Percentiles rank a stretch among this genome's conserved stretches.
Conservation (phyloP, 1,140 invertebrate species). For the Zaprionus lachaisei region DNA sequence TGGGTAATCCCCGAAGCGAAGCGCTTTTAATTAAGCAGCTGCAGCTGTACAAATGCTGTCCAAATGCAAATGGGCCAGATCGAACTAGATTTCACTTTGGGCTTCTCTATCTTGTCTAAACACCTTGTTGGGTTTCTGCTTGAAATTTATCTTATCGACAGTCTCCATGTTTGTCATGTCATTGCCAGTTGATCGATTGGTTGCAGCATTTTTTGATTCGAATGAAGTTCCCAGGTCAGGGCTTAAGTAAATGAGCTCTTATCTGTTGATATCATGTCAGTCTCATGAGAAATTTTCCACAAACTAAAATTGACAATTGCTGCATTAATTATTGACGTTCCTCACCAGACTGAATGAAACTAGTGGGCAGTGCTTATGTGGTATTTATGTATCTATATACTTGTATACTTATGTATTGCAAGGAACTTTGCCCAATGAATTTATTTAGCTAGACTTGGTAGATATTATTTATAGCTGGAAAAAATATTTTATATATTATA, state of each 20-base stretch:
- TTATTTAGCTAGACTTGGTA: background rate
- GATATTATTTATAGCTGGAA: background rate
- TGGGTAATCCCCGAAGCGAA: conserved; percentile 48
- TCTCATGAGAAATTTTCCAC: background rate
- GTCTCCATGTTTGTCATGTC: conserved; percentile 10
- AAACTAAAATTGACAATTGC: background rate
- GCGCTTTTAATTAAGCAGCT: conserved; percentile 45
- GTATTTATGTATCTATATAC: background rate
- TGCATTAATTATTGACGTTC: background rate
- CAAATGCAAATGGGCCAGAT: background rate
- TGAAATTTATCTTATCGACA: conserved; percentile 22
- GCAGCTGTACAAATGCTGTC: conserved; percentile 17
- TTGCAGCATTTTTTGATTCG: conserved; percentile 6
- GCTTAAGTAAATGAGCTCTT: background rate
- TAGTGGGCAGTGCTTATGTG: background rate
- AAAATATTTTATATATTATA: background rate
- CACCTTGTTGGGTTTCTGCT: background rate
- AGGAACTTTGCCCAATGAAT: background rate
- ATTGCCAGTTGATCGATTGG: conserved; percentile 19
- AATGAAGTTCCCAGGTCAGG: background rate
- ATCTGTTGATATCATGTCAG: background rate
- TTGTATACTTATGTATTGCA: background rate
- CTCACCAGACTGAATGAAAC: background rate
- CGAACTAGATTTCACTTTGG: background rate
- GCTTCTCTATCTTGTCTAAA: background rate